A percentile compares a stretch with the other conserved stretches of the same genome.
Conservation (phyloP, 1,140 invertebrate genomes). For the Microplitis mediator region DNA sequence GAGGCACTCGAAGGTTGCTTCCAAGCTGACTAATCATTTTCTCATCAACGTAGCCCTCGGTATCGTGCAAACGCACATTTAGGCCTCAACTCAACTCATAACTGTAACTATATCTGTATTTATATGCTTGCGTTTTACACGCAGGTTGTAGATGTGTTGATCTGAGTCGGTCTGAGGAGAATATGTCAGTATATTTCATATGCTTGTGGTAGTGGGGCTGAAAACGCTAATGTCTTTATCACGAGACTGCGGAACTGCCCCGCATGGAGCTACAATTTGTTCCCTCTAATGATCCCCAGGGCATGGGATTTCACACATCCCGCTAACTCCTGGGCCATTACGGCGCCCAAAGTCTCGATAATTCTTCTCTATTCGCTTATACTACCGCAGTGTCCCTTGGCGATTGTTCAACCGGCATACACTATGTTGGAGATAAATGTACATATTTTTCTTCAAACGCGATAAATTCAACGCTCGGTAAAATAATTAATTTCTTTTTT, state of each 20-base stretch:
- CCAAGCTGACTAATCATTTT: slow-evolving; percentile 8
- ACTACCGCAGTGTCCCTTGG: not conserved
- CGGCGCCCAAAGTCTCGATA: slow-evolving; percentile 20
- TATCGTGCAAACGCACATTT: too few species aligned
- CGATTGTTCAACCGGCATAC: not conserved
- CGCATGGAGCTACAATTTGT: slow-evolving; percentile 29
- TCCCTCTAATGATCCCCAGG: slow-evolving; percentile 33
- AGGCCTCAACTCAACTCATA: too few species aligned
- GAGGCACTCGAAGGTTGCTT: not conserved
- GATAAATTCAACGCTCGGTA: too few species aligned
- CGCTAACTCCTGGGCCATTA: slow-evolving; percentile 6
- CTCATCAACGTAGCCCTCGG: slow-evolving; percentile 29
- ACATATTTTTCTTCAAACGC: too few species aligned
- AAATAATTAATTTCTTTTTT: not conserved
- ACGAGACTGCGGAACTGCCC: slow-evolving; percentile 32
- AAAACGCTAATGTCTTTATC: slow-evolving; percentile 52
- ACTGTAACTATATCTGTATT: not conserved
- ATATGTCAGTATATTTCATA: too few species aligned
- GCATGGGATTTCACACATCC: slow-evolving; percentile 33
- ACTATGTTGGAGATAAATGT: not conserved
- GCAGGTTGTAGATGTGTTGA: too few species aligned
- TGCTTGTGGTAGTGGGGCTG: not conserved
- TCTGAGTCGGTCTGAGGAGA: too few species aligned
- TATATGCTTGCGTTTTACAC: too few species aligned
- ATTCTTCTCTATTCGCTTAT: slow-evolving; percentile 12